These are phyloP conservation scores for Hozukius guyotensis DNA, from an alignment of 2,797 vertebrate species.

Conservation along the genomic window DNA sequence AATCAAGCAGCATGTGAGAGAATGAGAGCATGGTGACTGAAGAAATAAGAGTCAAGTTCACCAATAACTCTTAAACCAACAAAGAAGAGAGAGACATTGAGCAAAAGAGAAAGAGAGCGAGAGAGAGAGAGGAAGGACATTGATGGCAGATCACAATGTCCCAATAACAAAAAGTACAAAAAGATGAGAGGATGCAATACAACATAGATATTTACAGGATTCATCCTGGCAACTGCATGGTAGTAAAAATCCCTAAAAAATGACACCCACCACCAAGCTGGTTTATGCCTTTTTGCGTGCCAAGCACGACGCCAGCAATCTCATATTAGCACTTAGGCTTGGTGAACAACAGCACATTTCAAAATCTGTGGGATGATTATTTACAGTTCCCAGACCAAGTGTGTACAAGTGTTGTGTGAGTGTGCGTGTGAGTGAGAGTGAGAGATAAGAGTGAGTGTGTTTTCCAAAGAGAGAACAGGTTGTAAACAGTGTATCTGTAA, in stretches of 20 bases:
- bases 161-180: slow-evolving; percentile 35
- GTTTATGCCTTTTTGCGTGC: slow-evolving; percentile 65
- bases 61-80: slow-evolving; percentile 71
- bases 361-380: slow-evolving; percentile 78
- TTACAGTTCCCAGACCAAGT: slow-evolving; percentile 68
- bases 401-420: slow-evolving; percentile 30
- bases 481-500: slow-evolving; percentile 66
- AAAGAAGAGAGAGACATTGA: slow-evolving; percentile 49
- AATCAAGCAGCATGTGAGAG: slow-evolving; percentile 80
- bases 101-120: background rate
- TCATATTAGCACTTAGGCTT: slow-evolving; percentile 78
- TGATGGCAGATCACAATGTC: slow-evolving; percentile 29
- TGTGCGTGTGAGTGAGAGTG: slow-evolving; percentile 6
- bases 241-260: slow-evolving; percentile 70
- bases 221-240: slow-evolving; percentile 61
- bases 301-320: slow-evolving; percentile 73
- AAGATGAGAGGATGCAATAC: slow-evolving; percentile 44
- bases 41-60: slow-evolving; percentile 87
- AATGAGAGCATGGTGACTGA: slow-evolving; percentile 69
- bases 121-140: background rate
- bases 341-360: slow-evolving; percentile 76
- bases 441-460: slow-evolving; percentile 39
- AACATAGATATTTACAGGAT: slow-evolving; percentile 58
- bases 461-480: slow-evolving; percentile 66
- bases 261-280: slow-evolving; percentile 81